A percentile compares a stretch with the other conserved stretches of the same genome.
Evolutionary conservation across 2,113 vertebrate genomes (phyloP).

Genomic region (Noctilio leporinus): DNA sequence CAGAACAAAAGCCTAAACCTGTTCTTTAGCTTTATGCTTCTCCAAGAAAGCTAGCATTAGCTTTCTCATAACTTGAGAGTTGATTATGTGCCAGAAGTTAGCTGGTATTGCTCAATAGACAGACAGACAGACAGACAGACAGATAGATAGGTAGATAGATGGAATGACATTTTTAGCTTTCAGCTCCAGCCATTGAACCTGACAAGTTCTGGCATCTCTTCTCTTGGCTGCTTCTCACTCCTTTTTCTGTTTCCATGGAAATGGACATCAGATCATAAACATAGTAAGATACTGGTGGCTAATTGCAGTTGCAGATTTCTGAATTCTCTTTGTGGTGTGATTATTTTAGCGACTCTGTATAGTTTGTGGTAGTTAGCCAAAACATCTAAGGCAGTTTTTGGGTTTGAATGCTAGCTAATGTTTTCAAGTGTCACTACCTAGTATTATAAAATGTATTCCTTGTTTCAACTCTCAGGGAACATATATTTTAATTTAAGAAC

Average conservation of each 20-base stretch:
- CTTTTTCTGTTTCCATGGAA: constrained; percentile 73
- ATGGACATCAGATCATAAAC: constrained; percentile 69
- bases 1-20: not conserved
- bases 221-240: constrained; percentile 59
- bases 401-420: not conserved
- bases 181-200: constrained; percentile 47
- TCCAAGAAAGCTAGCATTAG: constrained; percentile 39
- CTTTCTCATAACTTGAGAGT: constrained; percentile 50
- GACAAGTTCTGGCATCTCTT: constrained; percentile 68
- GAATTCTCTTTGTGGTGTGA: constrained; percentile 45
- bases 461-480: constrained; percentile 18
- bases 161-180: constrained; percentile 38
- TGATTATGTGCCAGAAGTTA: constrained; percentile 53
- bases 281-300: constrained; percentile 52
- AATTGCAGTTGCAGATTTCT: constrained; percentile 63
- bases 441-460: not conserved
- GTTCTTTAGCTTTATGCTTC: constrained; percentile 46
- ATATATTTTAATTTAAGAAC: constrained; percentile 45
- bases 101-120: constrained; percentile 45
- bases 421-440: not conserved
- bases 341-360: constrained; percentile 28
- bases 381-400: constrained; percentile 3
- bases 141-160: not conserved
- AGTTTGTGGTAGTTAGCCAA: constrained; percentile 14
- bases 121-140: not conserved